Percentiles rank a stretch among this genome's conserved stretches.
Conservation (phyloP, 2,888 invertebrate genomes). For the Halictus ligatus region DNA sequence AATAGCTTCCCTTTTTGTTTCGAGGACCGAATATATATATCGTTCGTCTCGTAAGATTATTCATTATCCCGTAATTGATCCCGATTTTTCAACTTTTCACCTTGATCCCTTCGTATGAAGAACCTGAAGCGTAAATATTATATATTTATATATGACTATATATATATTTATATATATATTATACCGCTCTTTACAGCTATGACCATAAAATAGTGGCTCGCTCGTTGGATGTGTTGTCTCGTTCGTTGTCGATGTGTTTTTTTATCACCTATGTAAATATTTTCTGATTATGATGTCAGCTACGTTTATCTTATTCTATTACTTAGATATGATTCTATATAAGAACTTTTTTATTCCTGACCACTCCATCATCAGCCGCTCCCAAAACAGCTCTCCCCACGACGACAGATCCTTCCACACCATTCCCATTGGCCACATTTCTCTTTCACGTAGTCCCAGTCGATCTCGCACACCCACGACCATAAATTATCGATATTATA, state of each 20-base stretch:
- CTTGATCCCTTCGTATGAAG: slow-evolving; percentile 67
- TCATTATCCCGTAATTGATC: slow-evolving; percentile 53
- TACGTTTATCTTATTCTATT: slow-evolving; percentile 79
- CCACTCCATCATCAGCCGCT: not conserved
- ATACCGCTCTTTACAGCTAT: slow-evolving; percentile 82
- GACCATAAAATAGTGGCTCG: slow-evolving; percentile 84
- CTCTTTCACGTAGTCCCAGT: slow-evolving; percentile 70
- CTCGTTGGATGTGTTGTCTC: slow-evolving; percentile 85
- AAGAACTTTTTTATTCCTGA: slow-evolving; percentile 55
- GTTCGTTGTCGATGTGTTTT: slow-evolving; percentile 84
- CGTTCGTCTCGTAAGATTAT: slow-evolving; percentile 51
- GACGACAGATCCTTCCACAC: slow-evolving; percentile 8
- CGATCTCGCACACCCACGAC: slow-evolving; percentile 73
- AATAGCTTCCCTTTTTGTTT: slow-evolving; percentile 55
- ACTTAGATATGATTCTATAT: slow-evolving; percentile 72
- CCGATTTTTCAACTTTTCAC: slow-evolving; percentile 44
- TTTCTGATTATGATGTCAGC: slow-evolving; percentile 83
- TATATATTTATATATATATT: slow-evolving; percentile 48
- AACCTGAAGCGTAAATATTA: slow-evolving; percentile 67
- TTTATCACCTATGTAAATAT: slow-evolving; percentile 83
- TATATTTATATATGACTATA: slow-evolving; percentile 56
- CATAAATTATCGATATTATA: slow-evolving; percentile 64
- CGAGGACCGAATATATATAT: slow-evolving; percentile 58
- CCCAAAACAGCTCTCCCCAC: not conserved
- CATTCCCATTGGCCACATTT: slow-evolving; percentile 51